These are phyloP conservation scores for Glaucidium brasilianum DNA, from an alignment of 2,113 vertebrate species.

Conservation along the genomic window DNA sequence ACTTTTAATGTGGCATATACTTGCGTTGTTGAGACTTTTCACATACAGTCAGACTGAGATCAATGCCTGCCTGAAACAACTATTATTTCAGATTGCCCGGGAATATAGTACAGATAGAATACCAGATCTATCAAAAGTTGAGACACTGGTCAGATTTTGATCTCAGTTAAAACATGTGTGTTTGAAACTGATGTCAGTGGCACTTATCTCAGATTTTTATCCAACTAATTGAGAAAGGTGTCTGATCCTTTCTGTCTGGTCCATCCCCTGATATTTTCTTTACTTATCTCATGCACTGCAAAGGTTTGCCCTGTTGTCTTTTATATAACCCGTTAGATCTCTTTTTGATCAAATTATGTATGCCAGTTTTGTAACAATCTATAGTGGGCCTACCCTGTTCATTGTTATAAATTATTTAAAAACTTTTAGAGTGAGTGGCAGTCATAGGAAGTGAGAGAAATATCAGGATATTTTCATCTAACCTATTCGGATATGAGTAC, in stretches of 20 bases:
- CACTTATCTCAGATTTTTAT: not conserved
- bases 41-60: not conserved
- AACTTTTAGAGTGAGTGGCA: not conserved
- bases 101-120: not conserved
- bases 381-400: not conserved
- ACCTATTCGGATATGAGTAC: not conserved
- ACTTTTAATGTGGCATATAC: not conserved
- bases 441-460: slow-evolving; percentile 4
- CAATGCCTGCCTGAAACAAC: not conserved
- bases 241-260: fast-evolving
- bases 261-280: not conserved
- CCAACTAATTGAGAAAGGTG: not conserved
- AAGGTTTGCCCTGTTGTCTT: not conserved
- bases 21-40: not conserved
- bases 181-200: not conserved
- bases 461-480: not conserved
- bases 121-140: not conserved
- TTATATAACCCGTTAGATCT: not conserved
- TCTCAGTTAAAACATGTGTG: not conserved
- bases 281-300: not conserved
- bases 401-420: not conserved
- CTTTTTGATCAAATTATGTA: not conserved
- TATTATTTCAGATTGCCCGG: not conserved
- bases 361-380: not conserved
- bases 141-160: not conserved